These are phyloP conservation scores for Dasyprocta punctata DNA, from an alignment of 2,113 vertebrate species.

Conservation along the genomic window DNA sequence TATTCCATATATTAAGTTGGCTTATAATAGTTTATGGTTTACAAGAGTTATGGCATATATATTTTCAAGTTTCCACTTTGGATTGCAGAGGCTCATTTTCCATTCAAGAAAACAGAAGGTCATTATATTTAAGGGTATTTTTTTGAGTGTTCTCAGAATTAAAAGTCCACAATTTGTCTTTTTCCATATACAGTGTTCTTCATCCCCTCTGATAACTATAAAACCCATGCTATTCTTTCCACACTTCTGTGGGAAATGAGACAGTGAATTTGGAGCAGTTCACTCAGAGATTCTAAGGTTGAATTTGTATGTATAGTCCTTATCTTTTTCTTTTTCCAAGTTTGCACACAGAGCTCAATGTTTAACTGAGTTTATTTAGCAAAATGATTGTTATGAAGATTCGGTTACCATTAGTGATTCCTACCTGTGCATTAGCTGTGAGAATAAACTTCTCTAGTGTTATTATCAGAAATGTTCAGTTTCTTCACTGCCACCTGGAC, in stretches of 20 bases:
- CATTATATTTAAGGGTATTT: not conserved
- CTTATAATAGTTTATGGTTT: not conserved
- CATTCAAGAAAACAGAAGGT: conserved; percentile 11
- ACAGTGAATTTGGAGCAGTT: not conserved
- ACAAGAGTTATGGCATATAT: not conserved
- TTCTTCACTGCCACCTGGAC: not conserved
- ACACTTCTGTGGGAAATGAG: not conserved
- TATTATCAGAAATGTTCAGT: not conserved
- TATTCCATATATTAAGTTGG: not conserved
- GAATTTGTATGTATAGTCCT: not conserved
- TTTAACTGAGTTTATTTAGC: not conserved
- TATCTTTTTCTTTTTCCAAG: not conserved
- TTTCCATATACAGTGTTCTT: not conserved
- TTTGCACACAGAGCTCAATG: not conserved
- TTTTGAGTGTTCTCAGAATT: not conserved
- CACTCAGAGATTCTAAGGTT: not conserved
- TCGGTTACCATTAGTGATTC: not conserved
- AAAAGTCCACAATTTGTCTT: not conserved
- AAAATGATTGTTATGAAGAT: not conserved
- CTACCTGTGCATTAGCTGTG: not conserved
- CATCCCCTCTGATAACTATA: no score
- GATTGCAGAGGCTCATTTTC: not conserved
- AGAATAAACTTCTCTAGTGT: not conserved
- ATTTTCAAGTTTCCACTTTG: not conserved
- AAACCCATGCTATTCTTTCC: not conserved